Conservation (phyloP, 2,888 invertebrate genomes). For the Dilophus febrilis region DNA sequence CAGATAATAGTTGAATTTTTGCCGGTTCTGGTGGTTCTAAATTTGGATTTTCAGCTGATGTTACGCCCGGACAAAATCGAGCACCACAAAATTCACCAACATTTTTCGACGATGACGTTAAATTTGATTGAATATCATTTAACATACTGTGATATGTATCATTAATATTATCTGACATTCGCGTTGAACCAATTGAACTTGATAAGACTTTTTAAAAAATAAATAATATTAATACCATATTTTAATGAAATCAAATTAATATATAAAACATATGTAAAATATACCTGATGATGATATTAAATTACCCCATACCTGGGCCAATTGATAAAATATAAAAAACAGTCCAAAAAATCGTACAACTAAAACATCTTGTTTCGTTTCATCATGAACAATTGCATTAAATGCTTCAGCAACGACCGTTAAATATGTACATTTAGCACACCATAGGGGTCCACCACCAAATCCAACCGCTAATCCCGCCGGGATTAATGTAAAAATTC, state of each 20-base stretch:
- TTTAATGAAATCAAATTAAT: not conserved
- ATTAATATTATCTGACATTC: too few relatives aligned
- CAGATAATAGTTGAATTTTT: conserved; percentile 61
- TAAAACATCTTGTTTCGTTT: conserved; percentile 49
- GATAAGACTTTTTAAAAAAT: not conserved
- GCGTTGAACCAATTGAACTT: too few relatives aligned
- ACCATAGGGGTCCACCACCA: conserved; percentile 88
- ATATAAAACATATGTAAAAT: not conserved
- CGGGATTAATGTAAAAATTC: conserved; percentile 66
- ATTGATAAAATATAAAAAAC: conserved; percentile 92
- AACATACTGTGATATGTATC: too few relatives aligned
- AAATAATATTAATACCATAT: not conserved
- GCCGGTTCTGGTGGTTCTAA: conserved; percentile 50
- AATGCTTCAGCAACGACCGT: conserved; percentile 71
- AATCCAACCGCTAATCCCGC: conserved; percentile 70
- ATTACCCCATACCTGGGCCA: conserved; percentile 92
- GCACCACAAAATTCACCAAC: conserved; percentile 50
- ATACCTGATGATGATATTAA: conserved; percentile 68
- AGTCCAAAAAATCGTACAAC: conserved; percentile 86
- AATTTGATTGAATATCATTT: too few relatives aligned
- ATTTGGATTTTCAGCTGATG: conserved; percentile 41
- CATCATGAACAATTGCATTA: conserved; percentile 45
- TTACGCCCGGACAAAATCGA: conserved; percentile 49
- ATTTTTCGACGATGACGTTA: conserved; percentile 29
- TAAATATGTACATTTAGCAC: conserved; percentile 86